These are phyloP conservation scores for Macaria notata DNA, from an alignment of 2,888 invertebrate species.

Conservation along the genomic window DNA sequence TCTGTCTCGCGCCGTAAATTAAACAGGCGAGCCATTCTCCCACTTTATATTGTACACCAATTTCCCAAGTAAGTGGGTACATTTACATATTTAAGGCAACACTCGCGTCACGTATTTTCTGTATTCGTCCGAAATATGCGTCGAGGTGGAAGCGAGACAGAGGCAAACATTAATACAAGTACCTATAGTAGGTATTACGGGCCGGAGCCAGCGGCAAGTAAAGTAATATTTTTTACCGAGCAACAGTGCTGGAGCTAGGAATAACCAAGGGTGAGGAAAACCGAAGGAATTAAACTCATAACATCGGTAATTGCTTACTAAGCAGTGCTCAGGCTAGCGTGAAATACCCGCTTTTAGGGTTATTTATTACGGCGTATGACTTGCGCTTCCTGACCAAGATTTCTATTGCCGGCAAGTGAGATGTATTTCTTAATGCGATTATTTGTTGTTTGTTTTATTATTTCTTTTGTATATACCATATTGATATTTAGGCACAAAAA, in stretches of 20 bases:
- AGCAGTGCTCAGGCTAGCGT: background rate
- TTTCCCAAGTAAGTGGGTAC: conserved; percentile 13
- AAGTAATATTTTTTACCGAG: conserved; percentile 45
- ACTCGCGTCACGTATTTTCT: conserved; percentile 19
- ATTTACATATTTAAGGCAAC: conserved; percentile 19
- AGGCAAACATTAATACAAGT: conserved; percentile 22
- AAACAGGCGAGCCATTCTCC: too few relatives aligned
- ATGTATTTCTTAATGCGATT: too few relatives aligned
- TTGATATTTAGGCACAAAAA: too few relatives aligned
- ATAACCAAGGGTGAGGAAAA: background rate
- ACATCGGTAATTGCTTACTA: background rate
- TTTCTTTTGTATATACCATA: too few relatives aligned
- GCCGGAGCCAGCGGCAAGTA: conserved; percentile 27
- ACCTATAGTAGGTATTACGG: conserved; percentile 14
- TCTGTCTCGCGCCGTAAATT: too few relatives aligned
- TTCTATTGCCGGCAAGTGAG: background rate
- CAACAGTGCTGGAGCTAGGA: conserved; percentile 3
- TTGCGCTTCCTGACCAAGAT: background rate
- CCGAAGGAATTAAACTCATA: background rate
- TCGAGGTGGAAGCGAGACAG: conserved; percentile 13
- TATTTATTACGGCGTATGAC: background rate
- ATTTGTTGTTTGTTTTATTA: too few relatives aligned
- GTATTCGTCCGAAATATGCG: conserved; percentile 11
- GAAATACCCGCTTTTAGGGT: conserved; percentile 2
- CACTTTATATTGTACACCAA: conserved; percentile 11